Evolutionary conservation across 2,888 invertebrate genomes (phyloP).

Genomic region (Drosophila tripunctata): DNA sequence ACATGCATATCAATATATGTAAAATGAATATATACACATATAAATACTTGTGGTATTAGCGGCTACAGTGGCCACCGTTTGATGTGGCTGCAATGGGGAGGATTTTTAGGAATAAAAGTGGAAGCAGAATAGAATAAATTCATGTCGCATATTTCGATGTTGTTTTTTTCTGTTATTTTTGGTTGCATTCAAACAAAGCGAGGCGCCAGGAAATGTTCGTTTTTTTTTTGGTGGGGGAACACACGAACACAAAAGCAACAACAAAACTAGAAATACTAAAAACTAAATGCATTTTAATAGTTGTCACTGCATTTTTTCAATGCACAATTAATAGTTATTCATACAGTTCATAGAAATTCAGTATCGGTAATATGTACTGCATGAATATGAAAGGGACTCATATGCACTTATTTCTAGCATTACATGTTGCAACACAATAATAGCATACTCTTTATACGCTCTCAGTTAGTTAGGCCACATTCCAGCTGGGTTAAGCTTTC

Average conservation of each 20-base stretch:
- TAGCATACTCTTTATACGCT: neutral
- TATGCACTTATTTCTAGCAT: neutral
- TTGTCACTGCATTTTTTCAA: neutral
- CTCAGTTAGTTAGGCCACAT: neutral
- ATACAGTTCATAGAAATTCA: neutral
- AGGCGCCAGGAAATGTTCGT: constrained; percentile 34
- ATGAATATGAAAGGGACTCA: neutral
- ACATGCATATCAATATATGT: constrained; percentile 7
- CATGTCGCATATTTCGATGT: constrained; percentile 34
- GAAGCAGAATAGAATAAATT: neutral
- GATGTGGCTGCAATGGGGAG: constrained; percentile 34
- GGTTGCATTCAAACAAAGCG: constrained; percentile 22
- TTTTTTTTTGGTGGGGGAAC: constrained; percentile 9
- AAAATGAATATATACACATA: constrained; percentile 2
- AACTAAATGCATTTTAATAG: neutral
- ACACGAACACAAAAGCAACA: neutral
- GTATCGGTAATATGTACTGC: no score
- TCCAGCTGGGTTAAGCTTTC: constrained; percentile 17
- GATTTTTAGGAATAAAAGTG: no score
- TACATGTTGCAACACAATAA: neutral
- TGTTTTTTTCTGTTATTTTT: constrained; percentile 33
- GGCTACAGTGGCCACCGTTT: constrained; percentile 31
- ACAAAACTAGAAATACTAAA: neutral
- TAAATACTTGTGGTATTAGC: constrained; percentile 21
- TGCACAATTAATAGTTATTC: neutral